Evolutionary conservation across 2,888 invertebrate species (phyloP), one percentile per base, ranked within the genome.

Genomic region (Schrankia costaestrigalis): DNA sequence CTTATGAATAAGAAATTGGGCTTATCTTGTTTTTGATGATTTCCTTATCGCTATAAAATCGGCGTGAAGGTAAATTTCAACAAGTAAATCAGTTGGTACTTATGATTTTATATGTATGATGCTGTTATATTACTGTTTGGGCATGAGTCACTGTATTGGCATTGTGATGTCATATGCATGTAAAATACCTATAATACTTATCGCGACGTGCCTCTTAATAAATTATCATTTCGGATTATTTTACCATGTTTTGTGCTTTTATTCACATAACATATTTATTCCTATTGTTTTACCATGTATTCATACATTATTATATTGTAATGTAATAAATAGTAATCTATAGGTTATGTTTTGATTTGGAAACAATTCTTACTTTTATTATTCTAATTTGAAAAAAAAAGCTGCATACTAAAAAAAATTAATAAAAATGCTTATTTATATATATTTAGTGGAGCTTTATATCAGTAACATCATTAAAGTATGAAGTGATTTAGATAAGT

Each of bases 161-260:
- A 74, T 71, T 81, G 77, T 85, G 82, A 78, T 81, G 79, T 81
- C 81, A 83, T 78, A 53, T 69, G 68, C 63, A 73, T 73, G 65
- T 46, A 69, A 67, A 65, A 73, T 71, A 63, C 48, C 69, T 71
- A 75, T 75, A 75, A 77, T n/a, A n/a, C 72, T 63, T 73, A 66
- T 62, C 41, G 51, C 44, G 60, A 54, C 61, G 54, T 55, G 49
- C 54, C 42, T 57, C 49, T 37, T 44, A 45, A 42, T 41, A 51
- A n/a, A 26, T 24, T 47, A 33, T 40, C 43, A 59, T 45, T 53
- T 34, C 50, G 27, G 41, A 38, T 43, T 29, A 33, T 2, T 35
- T 28, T 30, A 10, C 13, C 9, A 17, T 8, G 11, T 26, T 26
- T n/a, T 26, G 12, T 6, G 11, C 11, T 3, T n/a, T n/a, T n/a